These are phyloP conservation scores for Esox masquinongy DNA, from an alignment of 2,797 vertebrate genomes.

Conservation along the genomic window DNA sequence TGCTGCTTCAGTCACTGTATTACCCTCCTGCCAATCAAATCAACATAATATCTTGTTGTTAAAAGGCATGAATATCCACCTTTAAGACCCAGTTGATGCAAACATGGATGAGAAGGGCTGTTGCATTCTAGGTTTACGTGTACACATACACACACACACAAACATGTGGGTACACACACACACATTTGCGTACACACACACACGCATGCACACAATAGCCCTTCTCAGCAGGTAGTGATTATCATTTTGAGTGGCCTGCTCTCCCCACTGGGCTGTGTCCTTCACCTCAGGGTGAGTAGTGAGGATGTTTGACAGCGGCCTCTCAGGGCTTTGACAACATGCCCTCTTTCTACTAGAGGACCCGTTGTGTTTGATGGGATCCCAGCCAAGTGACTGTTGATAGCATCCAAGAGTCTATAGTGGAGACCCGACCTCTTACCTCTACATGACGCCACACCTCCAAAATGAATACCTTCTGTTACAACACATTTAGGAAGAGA, in stretches of 20 bases:
- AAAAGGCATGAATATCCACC: background rate
- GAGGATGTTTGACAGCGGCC: conserved; percentile 52
- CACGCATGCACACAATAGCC: background rate
- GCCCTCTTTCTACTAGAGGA: conserved; percentile 54
- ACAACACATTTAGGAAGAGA: background rate
- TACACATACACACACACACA: background rate
- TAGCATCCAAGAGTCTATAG: conserved; percentile 28
- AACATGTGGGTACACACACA: conserved; percentile 1
- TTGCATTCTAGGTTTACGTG: background rate
- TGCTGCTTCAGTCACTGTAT: conserved; percentile 36
- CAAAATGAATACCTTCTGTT: conserved; percentile 40
- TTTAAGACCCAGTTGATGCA: background rate
- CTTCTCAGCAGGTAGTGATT: conserved; percentile 26
- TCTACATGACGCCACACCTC: conserved; percentile 29
- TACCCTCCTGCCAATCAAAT: conserved; percentile 46
- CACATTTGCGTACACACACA: conserved; percentile 11
- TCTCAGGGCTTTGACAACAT: conserved; percentile 50
- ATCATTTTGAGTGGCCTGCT: conserved; percentile 17
- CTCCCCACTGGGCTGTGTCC: conserved; percentile 14
- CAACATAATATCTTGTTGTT: conserved; percentile 37
- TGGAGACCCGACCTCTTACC: conserved; percentile 22
- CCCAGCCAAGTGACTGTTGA: conserved; percentile 37
- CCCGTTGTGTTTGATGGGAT: conserved; percentile 34
- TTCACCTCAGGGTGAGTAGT: conserved; percentile 36
- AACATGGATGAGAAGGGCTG: too few species aligned